A percentile compares a stretch with the other conserved stretches of the same genome.
Evolutionary conservation across 1,140 invertebrate species (phyloP).

Genomic region (Dysdera silvatica): DNA sequence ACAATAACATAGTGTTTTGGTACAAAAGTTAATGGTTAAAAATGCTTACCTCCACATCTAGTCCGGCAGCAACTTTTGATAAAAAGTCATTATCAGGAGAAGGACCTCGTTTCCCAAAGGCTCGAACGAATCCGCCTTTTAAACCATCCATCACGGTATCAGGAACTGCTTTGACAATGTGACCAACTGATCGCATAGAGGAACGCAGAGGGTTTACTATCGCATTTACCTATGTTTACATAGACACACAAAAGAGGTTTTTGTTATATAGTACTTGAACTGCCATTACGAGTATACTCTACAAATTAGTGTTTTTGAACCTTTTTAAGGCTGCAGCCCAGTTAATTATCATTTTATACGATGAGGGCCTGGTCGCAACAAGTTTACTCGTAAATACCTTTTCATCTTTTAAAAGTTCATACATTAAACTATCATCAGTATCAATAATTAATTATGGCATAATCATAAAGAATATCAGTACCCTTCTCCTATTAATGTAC

Average conservation of each 20-base stretch:
- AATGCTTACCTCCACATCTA: constrained; percentile 39
- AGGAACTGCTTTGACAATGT: constrained; percentile 67
- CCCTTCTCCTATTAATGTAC: too few species aligned
- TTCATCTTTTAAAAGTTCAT: too few species aligned
- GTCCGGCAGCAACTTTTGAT: constrained; percentile 40
- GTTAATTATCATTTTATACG: too few species aligned
- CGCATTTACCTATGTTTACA: constrained; percentile 42
- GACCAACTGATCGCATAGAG: constrained; percentile 66
- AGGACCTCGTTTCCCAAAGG: constrained; percentile 20
- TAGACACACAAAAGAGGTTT: background rate
- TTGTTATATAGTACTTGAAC: too few species aligned
- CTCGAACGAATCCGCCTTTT: constrained; percentile 47
- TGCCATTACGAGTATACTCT: too few species aligned
- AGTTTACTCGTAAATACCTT: too few species aligned
- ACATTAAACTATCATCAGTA: too few species aligned
- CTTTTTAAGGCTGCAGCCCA: too few species aligned
- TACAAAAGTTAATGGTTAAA: background rate
- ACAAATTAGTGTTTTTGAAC: too few species aligned
- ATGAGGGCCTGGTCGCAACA: too few species aligned
- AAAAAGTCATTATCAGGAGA: constrained; percentile 7
- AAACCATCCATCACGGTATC: constrained; percentile 70
- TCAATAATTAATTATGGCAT: too few species aligned
- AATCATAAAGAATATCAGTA: too few species aligned
- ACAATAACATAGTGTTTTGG: background rate
- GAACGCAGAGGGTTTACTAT: constrained; percentile 69